Evolutionary conservation across 2,797 vertebrate species (phyloP).

Genomic region (Ctenopoma kingsleyae): DNA sequence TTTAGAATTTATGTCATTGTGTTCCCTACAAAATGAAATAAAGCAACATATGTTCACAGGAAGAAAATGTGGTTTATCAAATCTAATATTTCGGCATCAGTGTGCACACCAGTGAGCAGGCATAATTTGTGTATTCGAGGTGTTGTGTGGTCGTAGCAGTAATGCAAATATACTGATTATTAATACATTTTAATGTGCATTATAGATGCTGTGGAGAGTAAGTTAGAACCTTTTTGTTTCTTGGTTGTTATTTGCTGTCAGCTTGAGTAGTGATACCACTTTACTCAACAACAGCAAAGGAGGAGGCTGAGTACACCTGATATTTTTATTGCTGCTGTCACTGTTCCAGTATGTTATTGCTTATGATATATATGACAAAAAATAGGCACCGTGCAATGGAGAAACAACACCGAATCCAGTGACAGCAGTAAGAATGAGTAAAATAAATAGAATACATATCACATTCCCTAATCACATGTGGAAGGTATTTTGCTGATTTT

Average conservation of each 20-base stretch:
- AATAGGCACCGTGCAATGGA: not conserved
- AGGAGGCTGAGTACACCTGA: not conserved
- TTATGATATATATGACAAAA: not conserved
- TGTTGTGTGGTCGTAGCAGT: slow-evolving; percentile 7
- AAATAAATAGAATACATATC: not conserved
- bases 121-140: slow-evolving; percentile 9
- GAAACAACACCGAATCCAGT: not conserved
- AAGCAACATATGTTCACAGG: slow-evolving; percentile 14
- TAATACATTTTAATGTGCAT: not conserved
- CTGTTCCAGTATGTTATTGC: not conserved
- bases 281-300: not conserved
- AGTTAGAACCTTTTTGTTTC: not conserved
- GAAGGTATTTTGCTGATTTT: not conserved
- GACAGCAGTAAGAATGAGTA: slow-evolving; percentile 7
- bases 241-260: not conserved
- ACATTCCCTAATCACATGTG: not conserved
- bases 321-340: slow-evolving; percentile 8
- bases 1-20: slow-evolving; percentile 29
- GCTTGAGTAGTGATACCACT: not conserved
- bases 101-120: slow-evolving; percentile 21
- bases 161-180: slow-evolving; percentile 1
- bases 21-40: slow-evolving; percentile 25
- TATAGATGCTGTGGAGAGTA: not conserved
- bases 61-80: slow-evolving; percentile 26
- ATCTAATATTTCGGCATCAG: slow-evolving; percentile 32